Evolutionary conservation across 1,140 invertebrate genomes (phyloP).

Genomic region (Temnothorax curvispinosus): DNA sequence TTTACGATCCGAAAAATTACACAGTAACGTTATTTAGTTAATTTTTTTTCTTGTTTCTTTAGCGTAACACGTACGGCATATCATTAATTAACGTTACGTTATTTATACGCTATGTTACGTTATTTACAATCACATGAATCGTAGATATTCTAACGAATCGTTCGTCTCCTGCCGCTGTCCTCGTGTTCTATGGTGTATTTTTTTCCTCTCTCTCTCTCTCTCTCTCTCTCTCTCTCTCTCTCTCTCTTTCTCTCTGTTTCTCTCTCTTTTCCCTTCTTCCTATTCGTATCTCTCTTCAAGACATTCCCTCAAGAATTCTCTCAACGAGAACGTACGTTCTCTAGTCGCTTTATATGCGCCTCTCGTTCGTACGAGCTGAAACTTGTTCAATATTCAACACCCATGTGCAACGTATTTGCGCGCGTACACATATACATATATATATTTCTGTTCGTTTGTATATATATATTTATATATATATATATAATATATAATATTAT

Average conservation of each 20-base stretch:
- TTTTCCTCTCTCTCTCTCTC: slow-evolving; percentile 37
- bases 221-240: neutral
- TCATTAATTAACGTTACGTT: slow-evolving; percentile 85
- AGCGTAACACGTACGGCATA: slow-evolving; percentile 86
- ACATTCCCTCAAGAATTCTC: slow-evolving; percentile 6
- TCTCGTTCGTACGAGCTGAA: slow-evolving; percentile 81
- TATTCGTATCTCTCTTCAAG: neutral
- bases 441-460: slow-evolving; percentile 66
- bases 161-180: slow-evolving; percentile 75
- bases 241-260: too few species aligned
- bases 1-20: slow-evolving; percentile 84
- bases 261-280: neutral
- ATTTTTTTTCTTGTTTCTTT: slow-evolving; percentile 73
- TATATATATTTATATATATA: slow-evolving; percentile 71
- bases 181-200: slow-evolving; percentile 53
- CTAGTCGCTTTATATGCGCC: slow-evolving; percentile 73
- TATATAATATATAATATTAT: slow-evolving; percentile 72
- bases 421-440: slow-evolving; percentile 74
- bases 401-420: slow-evolving; percentile 71
- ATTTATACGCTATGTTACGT: slow-evolving; percentile 85
- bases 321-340: slow-evolving; percentile 52
- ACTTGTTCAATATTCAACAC: slow-evolving; percentile 84
- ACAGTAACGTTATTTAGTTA: slow-evolving; percentile 82
- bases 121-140: slow-evolving; percentile 86
- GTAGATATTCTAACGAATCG: slow-evolving; percentile 84